Conservation (phyloP, 2,797 vertebrate genomes). For the Falco biarmicus region DNA sequence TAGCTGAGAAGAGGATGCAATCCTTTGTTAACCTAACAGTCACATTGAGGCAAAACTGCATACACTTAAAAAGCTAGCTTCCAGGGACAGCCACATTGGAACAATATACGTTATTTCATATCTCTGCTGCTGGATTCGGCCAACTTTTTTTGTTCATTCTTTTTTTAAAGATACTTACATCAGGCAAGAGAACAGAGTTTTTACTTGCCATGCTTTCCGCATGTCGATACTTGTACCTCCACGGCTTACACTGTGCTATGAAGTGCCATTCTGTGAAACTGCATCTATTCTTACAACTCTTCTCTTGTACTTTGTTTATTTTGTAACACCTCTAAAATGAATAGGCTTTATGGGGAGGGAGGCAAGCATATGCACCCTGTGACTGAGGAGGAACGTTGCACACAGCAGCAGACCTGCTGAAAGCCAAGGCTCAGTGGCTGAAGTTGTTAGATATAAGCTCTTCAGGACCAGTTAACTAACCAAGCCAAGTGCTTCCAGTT, state of each 20-base stretch:
- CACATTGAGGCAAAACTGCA: background rate
- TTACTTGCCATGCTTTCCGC: conserved; percentile 20
- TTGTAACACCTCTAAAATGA: background rate
- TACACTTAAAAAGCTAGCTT: background rate
- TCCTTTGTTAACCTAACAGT: conserved; percentile 15
- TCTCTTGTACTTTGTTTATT: background rate
- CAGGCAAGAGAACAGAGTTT: background rate
- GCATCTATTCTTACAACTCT: background rate
- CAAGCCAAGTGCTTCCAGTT: background rate
- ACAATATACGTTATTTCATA: background rate
- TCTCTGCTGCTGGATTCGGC: background rate
- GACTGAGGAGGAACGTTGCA: background rate
- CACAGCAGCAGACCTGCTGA: background rate
- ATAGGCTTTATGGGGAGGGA: background rate
- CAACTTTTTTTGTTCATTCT: background rate
- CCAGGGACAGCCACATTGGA: background rate
- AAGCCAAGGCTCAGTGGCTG: background rate
- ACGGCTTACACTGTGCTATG: background rate
- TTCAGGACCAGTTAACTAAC: background rate
- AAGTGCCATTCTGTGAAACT: background rate
- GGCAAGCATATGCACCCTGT: background rate
- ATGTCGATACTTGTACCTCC: background rate
- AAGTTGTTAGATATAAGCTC: background rate
- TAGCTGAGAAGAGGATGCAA: background rate
- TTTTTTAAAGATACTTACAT: background rate